Conservation (phyloP, 2,888 invertebrate genomes). For the Epinotia brunnichana region DNA sequence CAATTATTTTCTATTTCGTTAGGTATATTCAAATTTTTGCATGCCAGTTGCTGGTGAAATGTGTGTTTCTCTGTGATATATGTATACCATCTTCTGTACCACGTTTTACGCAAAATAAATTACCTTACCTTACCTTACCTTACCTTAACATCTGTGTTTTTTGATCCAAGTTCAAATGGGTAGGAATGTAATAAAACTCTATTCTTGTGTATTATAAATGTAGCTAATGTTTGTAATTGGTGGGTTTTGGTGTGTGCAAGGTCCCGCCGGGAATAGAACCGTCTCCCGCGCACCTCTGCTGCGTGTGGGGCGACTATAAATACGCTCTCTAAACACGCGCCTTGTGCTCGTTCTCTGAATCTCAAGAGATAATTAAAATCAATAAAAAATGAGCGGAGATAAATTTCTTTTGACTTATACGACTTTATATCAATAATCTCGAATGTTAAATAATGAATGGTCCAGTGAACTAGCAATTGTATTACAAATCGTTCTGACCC, state of each 20-base stretch:
- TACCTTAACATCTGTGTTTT: conserved; percentile 3
- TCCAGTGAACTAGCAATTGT: background rate
- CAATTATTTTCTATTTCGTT: too few species aligned
- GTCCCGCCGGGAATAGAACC: conserved; percentile 78
- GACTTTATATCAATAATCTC: background rate
- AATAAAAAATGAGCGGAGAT: conserved; percentile 19
- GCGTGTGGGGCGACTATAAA: conserved; percentile 81
- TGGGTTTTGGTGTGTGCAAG: conserved; percentile 60
- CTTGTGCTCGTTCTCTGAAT: conserved; percentile 66
- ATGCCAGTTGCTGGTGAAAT: too few species aligned
- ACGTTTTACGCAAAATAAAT: too few species aligned
- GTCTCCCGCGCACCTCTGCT: conserved; percentile 76
- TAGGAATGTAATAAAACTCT: conserved; percentile 3
- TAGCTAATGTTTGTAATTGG: conserved; percentile 39
- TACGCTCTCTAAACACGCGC: conserved; percentile 66
- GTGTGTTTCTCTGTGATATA: too few species aligned
- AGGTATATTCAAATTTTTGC: too few species aligned
- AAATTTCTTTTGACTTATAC: conserved; percentile 8
- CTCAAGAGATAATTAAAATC: conserved; percentile 53
- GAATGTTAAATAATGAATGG: background rate
- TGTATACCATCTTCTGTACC: too few species aligned
- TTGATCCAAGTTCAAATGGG: conserved; percentile 10
- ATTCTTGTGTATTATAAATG: conserved; percentile 10
- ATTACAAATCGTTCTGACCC: background rate
- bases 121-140: too few species aligned